These are phyloP conservation scores for Trisateles emortualis DNA, from an alignment of 2,888 invertebrate species.

Conservation along the genomic window DNA sequence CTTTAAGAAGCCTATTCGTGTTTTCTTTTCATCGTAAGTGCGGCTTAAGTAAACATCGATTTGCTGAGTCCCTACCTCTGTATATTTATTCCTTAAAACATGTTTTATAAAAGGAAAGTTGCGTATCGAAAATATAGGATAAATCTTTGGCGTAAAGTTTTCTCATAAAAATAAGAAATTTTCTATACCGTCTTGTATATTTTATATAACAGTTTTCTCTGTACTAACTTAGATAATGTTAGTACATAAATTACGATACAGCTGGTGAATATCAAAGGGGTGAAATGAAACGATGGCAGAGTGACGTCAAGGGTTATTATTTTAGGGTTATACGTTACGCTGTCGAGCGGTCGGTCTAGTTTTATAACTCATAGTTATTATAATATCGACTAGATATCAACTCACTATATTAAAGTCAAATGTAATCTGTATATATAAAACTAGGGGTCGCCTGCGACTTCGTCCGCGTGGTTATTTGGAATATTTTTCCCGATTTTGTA, in stretches of 20 bases:
- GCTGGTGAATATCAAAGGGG: constrained; percentile 17
- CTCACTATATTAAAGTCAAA: no score
- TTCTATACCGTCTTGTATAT: constrained; percentile 29
- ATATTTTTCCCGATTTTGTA: no score
- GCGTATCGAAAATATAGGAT: constrained; percentile 25
- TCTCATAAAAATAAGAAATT: constrained; percentile 34
- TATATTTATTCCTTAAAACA: constrained; percentile 32
- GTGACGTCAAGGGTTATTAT: neutral
- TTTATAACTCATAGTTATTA: no score
- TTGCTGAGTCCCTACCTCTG: constrained; percentile 21
- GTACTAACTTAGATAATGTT: constrained; percentile 24
- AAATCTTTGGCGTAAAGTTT: constrained; percentile 32
- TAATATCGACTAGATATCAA: no score
- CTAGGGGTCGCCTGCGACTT: no score
- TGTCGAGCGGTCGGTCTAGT: no score
- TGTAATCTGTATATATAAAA: no score
- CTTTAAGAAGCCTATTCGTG: constrained; percentile 10
- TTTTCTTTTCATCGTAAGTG: constrained; percentile 28
- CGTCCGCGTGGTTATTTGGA: no score
- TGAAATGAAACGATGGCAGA: constrained; percentile 3
- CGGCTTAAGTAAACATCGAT: constrained; percentile 32
- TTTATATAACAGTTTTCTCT: constrained; percentile 24
- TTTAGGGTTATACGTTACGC: neutral
- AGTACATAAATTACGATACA: constrained; percentile 36
- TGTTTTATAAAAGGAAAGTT: constrained; percentile 44